Percentiles rank a stretch among this genome's conserved stretches.
Conservation (phyloP, 1,140 invertebrate genomes). For the Atopsyche davidsoni region DNA sequence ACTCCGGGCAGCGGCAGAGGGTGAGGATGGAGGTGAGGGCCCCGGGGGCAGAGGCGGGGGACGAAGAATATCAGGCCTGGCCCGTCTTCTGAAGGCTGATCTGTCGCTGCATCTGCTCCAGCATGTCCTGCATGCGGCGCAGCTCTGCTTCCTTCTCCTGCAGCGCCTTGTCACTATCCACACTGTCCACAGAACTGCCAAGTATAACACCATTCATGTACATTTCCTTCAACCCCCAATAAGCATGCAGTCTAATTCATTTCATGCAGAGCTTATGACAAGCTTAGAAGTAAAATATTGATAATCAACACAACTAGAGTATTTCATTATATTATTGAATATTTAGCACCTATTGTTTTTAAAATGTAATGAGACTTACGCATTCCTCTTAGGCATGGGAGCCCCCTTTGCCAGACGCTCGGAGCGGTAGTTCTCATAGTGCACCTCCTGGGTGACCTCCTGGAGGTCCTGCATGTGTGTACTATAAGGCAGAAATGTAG, state of each 20-base stretch:
- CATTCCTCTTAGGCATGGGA: conserved; percentile 64
- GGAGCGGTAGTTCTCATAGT: conserved; percentile 94
- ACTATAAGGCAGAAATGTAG: conserved; percentile 51
- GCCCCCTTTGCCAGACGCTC: conserved; percentile 77
- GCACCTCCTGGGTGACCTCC: conserved; percentile 91
- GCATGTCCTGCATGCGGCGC: conserved; percentile 89
- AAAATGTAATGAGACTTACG: conserved; percentile 46
- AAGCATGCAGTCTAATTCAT: too few species aligned
- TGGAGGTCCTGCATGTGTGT: conserved; percentile 96
- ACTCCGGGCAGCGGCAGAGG: not conserved
- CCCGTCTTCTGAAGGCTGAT: conserved; percentile 65
- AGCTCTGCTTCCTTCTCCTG: conserved; percentile 88
- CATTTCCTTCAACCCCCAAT: too few species aligned
- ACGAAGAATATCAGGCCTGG: conserved; percentile 22
- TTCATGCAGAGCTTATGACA: too few species aligned
- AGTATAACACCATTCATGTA: conserved; percentile 8
- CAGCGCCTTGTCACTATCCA: conserved; percentile 56
- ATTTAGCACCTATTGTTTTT: too few species aligned
- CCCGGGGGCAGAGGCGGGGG: not conserved
- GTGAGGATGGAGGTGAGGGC: not conserved
- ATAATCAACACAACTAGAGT: conserved; percentile 5
- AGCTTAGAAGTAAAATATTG: too few species aligned
- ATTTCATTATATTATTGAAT: conserved; percentile 28
- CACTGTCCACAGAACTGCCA: conserved; percentile 43
- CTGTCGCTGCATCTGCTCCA: conserved; percentile 91